Base-by-base conservation (phyloP, 2,113 vertebrate genomes). In the Platycercus adscitus region DNA sequence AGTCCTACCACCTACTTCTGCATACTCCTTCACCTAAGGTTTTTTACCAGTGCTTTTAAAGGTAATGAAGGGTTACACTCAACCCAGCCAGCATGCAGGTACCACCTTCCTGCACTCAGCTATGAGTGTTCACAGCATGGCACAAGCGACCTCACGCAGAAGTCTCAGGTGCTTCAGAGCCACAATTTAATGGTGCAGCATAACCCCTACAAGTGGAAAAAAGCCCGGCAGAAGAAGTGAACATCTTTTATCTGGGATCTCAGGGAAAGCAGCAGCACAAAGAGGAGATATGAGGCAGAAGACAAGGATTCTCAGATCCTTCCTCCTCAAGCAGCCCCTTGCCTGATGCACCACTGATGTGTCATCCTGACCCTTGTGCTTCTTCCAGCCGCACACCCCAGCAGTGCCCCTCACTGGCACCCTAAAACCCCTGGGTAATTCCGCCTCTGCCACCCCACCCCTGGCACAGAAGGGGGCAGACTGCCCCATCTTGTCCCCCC, bases 91-190 rank as follows among this genome's bases (percentile, higher is more conserved):
- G 33, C 47, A 13, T 2, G 44, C 35, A 49, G 33, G 26, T 56
- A 68, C n/a, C 60, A 46, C 72, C 66, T 35, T 33, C 43, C 49
- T 29, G 31, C 35, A 9, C 25, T 14, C 1, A 1, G 46, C 39
- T 52, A 4, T 0, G 0, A 44, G 53, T 4, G 1, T 5, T 23
- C 0, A 7, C 49, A 89, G 75, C 2, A 0, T 0, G 4, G 31
- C 15, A 35, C 15, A 44, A 55, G 47, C 0, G 1, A 78, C 41
- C 41, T 43, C 2, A 1, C 8, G 55, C 37, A 70, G 86, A 26
- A 19, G 63, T 41, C 68, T 23, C 11, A 2, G 13, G 52, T 23
- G 41, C 69, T 58, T 64, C 26, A 41, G 20, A 41, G 41, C 28
- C 17, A 24, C 41, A 7, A 2, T 11, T 52, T 17, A 28, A 52